These are phyloP conservation scores for Beaufortia kweichowensis DNA, from an alignment of 2,113 vertebrate genomes.

Conservation along the genomic window DNA sequence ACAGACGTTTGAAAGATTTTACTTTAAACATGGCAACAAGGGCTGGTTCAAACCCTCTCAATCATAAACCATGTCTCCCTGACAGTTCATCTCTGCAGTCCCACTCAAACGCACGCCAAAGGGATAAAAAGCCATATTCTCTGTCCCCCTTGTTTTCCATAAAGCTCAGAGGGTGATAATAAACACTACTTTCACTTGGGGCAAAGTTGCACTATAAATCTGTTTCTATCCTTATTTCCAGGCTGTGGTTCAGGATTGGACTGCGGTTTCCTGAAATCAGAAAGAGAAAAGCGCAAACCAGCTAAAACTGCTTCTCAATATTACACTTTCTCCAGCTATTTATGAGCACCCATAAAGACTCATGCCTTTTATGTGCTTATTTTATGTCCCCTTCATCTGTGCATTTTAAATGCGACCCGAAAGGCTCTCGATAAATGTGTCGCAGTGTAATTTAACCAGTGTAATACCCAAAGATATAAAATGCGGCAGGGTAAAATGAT, in stretches of 20 bases:
- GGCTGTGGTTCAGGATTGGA: slow-evolving; percentile 37
- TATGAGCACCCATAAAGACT: slow-evolving; percentile 61
- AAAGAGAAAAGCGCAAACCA: slow-evolving; percentile 36
- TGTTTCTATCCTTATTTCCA: slow-evolving; percentile 45
- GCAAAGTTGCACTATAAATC: slow-evolving; percentile 57
- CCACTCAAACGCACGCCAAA: slow-evolving; percentile 18
- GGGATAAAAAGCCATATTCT: slow-evolving; percentile 34
- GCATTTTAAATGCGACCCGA: slow-evolving; percentile 54
- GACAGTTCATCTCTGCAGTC: slow-evolving; percentile 16
- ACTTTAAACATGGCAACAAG: not conserved
- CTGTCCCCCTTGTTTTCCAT: slow-evolving; percentile 40
- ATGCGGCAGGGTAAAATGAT: slow-evolving; percentile 3
- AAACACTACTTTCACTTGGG: slow-evolving; percentile 47
- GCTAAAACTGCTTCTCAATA: slow-evolving; percentile 39
- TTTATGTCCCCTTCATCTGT: slow-evolving; percentile 48
- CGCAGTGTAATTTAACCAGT: slow-evolving; percentile 51
- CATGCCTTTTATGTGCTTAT: slow-evolving; percentile 57
- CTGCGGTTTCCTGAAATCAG: slow-evolving; percentile 51
- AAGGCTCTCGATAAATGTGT: slow-evolving; percentile 53
- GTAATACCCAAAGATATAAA: slow-evolving; percentile 44
- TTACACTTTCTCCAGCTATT: slow-evolving; percentile 51
- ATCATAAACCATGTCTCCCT: not conserved
- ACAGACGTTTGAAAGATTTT: slow-evolving; percentile 10
- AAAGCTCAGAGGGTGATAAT: slow-evolving; percentile 44
- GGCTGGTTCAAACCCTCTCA: slow-evolving; percentile 17